phyloP scores from a whole-genome alignment of 2,113 vertebrate species.

The Osmerus mordax region DNA sequence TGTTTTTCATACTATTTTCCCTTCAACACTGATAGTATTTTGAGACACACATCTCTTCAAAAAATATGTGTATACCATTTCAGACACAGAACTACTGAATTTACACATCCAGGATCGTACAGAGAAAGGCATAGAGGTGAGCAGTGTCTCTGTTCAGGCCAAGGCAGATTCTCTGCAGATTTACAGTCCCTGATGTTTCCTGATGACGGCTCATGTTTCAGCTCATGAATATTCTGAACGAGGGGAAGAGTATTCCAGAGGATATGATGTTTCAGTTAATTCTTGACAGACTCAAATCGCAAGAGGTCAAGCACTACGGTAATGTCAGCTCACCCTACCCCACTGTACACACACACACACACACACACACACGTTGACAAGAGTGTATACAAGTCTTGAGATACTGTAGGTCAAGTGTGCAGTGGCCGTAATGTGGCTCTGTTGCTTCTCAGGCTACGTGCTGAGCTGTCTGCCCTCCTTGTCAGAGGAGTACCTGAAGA shows the following conservation, averaged over 20 bases:
- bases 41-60: background rate
- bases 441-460: constrained; percentile 81
- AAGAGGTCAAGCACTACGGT: constrained; percentile 88
- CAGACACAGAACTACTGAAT: constrained; percentile 82
- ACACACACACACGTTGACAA: no score
- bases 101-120: constrained; percentile 70
- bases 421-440: background rate
- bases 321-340: constrained; percentile 25
- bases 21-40: background rate
- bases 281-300: constrained; percentile 76
- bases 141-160: constrained; percentile 4
- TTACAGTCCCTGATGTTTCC: background rate
- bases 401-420: background rate
- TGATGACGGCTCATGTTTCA: constrained; percentile 42
- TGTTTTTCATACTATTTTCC: background rate
- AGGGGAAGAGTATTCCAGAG: constrained; percentile 79
- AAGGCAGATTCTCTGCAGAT: background rate
- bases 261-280: constrained; percentile 79
- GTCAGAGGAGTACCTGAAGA: constrained; percentile 76
- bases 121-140: constrained; percentile 78
- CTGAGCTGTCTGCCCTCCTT: constrained; percentile 85
- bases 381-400: no score
- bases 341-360: no score
- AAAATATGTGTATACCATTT: constrained; percentile 42
- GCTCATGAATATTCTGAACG: constrained; percentile 74